Evolutionary conservation across 2,797 vertebrate species (phyloP).

Genomic region (Merluccius polli): DNA sequence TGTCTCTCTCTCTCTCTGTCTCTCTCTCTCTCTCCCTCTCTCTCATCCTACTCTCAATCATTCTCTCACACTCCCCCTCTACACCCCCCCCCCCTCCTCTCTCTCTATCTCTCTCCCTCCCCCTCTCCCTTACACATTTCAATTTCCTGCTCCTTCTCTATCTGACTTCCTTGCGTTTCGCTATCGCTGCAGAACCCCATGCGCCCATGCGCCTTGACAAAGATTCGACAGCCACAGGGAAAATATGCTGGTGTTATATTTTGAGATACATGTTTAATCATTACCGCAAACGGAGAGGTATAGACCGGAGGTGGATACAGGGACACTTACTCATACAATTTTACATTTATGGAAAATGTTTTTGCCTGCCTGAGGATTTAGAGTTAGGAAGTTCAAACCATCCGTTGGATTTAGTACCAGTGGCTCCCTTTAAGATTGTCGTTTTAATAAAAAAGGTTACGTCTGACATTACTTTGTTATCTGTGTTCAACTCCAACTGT

Average conservation of each 20-base stretch:
- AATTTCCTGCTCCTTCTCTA: not conserved
- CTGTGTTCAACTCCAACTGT: not conserved
- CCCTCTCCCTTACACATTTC: not conserved
- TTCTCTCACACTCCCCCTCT: no score
- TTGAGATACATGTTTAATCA: constrained; percentile 24
- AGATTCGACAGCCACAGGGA: constrained; percentile 8
- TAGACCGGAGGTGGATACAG: constrained; percentile 5
- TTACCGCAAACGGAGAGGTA: constrained; percentile 18
- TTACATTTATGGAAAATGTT: constrained; percentile 29
- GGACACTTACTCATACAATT: constrained; percentile 20
- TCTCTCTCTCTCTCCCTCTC: not conserved
- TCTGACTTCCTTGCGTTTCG: constrained; percentile 6
- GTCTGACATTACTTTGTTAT: not conserved
- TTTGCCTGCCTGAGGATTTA: not conserved
- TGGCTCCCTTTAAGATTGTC: not conserved
- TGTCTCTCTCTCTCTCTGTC: not conserved
- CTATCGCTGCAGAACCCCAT: constrained; percentile 8
- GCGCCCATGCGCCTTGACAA: constrained; percentile 24
- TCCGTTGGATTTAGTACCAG: not conserved
- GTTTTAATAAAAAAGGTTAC: not conserved
- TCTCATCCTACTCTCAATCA: not conserved
- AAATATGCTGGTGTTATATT: constrained; percentile 28
- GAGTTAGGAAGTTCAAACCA: not conserved
- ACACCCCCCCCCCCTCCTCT: not conserved
- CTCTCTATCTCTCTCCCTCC: not conserved